Evolutionary conservation across 2,797 vertebrate species (phyloP), one percentile per base, ranked within the genome.

Genomic region (Pagetopsis macropterus): DNA sequence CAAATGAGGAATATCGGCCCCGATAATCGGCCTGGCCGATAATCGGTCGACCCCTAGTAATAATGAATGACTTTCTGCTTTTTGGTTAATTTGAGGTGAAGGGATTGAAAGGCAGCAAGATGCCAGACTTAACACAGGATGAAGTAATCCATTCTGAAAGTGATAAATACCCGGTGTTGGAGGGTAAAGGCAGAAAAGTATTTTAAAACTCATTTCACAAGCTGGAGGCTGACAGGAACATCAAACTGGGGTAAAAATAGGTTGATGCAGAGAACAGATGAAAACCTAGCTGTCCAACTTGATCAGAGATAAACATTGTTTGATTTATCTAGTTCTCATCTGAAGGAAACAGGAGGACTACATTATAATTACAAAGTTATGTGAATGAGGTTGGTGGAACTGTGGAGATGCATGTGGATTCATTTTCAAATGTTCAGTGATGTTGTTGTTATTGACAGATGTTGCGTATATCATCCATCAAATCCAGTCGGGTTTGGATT

Each of bases 211-310:
- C 21, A 46, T 70, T 78, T 82, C 46, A 59, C n/a, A 67, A 31
- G 58, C 68, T 63, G 58, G 23, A 64, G 54, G 67, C 69, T 81
- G 75, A 60, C 65, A 59, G 46, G 31, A 72, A 74, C 64, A 60
- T 87, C 59, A 63, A 64, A 76, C 16, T 46, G 46, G 14, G 44
- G n/a, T 75, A 65, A 58, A 75, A 74, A 77, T 37, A 69, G 33
- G 48, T 33, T 58, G 43, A 72, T 51, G 63, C 41, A 65, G 41
- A 72, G 40, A 70, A 40, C 46, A 72, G 31, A 31, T 40, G 15
- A 68, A 75, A 46, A 9, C 21, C 41, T 14, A 9, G 55, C 31
- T 19, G 11, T 27, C 12, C 37, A 9, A 9, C 69, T 72, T 62
- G 14, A 44, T 37, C 40, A 48, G 27, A 66, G 45, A 75, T 41